A percentile compares a stretch with the other conserved stretches of the same genome.
Evolutionary conservation across 2,888 invertebrate genomes (phyloP).

Genomic region (Axea sp.): DNA sequence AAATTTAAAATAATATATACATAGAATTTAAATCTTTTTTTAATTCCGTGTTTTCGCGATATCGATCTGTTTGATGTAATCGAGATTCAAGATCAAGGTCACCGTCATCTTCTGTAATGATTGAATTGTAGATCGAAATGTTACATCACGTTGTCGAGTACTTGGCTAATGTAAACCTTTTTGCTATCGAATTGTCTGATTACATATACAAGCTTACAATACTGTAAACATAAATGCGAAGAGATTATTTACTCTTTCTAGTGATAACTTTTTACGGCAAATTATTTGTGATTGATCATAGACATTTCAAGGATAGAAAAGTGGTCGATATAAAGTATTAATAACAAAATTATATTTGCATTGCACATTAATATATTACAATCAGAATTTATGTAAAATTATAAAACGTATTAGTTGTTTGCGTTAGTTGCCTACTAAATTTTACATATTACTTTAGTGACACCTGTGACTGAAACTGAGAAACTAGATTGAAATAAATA

Average conservation of each 20-base stretch:
- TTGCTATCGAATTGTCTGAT: slow-evolving; percentile 69
- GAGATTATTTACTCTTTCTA: too few relatives aligned
- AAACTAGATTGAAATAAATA: too few relatives aligned
- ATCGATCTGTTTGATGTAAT: slow-evolving; percentile 63
- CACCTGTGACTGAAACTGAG: too few relatives aligned
- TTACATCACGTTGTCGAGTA: slow-evolving; percentile 68
- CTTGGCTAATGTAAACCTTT: slow-evolving; percentile 58
- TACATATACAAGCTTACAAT: slow-evolving; percentile 43
- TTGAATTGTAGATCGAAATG: slow-evolving; percentile 66
- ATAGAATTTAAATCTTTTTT: not conserved
- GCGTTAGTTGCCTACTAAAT: too few relatives aligned
- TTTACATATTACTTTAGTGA: too few relatives aligned
- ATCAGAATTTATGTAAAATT: too few relatives aligned
- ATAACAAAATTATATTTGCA: too few relatives aligned
- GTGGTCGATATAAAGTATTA: too few relatives aligned
- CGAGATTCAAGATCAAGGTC: slow-evolving; percentile 73
- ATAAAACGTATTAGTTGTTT: too few relatives aligned
- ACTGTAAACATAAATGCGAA: slow-evolving; percentile 55
- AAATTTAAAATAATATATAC: too few relatives aligned
- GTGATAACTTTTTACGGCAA: too few relatives aligned
- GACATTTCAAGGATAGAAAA: not conserved
- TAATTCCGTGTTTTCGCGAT: slow-evolving; percentile 10
- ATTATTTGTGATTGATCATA: not conserved
- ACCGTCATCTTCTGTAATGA: slow-evolving; percentile 66
- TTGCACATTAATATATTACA: too few relatives aligned